Evolutionary conservation across 2,888 invertebrate species (phyloP), one percentile per base, ranked within the genome.

Genomic region (Philaethria dido): DNA sequence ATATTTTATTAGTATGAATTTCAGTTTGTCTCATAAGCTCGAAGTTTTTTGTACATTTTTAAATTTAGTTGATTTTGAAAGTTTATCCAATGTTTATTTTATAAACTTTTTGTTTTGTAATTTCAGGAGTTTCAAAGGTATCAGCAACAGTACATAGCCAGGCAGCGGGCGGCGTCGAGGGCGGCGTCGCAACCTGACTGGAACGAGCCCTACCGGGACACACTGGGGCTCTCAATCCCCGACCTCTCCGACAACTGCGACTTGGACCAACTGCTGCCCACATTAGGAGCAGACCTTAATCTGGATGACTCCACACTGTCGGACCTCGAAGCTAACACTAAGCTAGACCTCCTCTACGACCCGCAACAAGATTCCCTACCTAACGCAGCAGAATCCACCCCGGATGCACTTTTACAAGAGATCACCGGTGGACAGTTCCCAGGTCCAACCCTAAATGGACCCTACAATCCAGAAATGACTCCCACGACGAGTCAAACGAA

Each of bases 231-330:
- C 13, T 78, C 87, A 11, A 80, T 93, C n/a, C 85, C 88, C 1
- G 93, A 92, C 69, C 79, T 92, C 42, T 88, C 92, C 1, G 93
- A 92, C 77, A 84, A 82, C 66, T 88, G 89, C 69, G 95, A 95
- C 81, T 89, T 95, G 64, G 95, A 95, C 77, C 94, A 94, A 75
- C 86, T 96, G 75, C 86, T 95, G 79, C 94, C 95, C 16, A 93
- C 93, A 39, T 83, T 94, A 18, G 94, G 93, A 71, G 93, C 94
- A 55, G 92, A 94, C 74, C 94, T 95, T 77, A 89, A 95, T 73
- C 82, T 92, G n/a, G 90, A 90, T 73, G 89, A 92, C 73, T 80
- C 83, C 22, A 84, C 86, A 16, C 78, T 88, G 5, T 85, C 85
- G 0, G 91, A 91, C 69, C 81, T 91, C 1, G 90, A 90, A 63